Base-by-base conservation (phyloP, 2,113 vertebrate species). In the Ceratotherium simum region DNA sequence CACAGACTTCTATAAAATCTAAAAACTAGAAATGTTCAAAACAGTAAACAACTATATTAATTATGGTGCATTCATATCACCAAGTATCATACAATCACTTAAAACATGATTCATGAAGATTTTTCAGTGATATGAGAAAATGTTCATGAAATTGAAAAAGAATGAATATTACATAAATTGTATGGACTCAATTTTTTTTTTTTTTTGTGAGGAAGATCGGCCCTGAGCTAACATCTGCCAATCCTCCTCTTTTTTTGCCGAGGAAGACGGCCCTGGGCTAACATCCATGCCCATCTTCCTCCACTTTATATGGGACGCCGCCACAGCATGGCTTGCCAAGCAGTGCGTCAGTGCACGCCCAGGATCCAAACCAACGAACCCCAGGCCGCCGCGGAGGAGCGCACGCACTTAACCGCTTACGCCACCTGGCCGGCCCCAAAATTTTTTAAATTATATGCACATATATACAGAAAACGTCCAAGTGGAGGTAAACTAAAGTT, bases 371-470 rank as follows among this genome's bases (percentile, higher is more conserved):
- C 42, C 42, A 42, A 42, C 42, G 42, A 42, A 42, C 42, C 42
- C 42, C 42, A 42, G 42, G 42, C 42, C 42, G 3, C 42, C 42
- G 42, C 42, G 5, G 42, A 3, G 42, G 42, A 42, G 42, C 42
- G 42, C 5, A 5, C 5, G 42, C 42, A 42, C 42, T 42, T 42
- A 42, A 42, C 42, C 5, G 42, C 42, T 42, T 42, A 42, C 42
- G 42, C 42, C 42, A 42, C 42, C 42, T 42, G 42, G 42, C 42
- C 42, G 42, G 5, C 42, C 42, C 42, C 42, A 42, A 4, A 73
- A 69, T 67, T 46, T 70, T 85, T 85, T 62, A 70, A 96, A 90
- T 78, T 13, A 36, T 17, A 78, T 84, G n/a, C 21, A 96, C 39
- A 76, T 36, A 56, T 25, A 64, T 0, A 33, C 4, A 70, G 39